Percentiles rank a stretch among this genome's conserved stretches.
These are phyloP conservation scores for Macrocentrus cingulum DNA, from an alignment of 1,140 invertebrate species.

Conservation along the genomic window DNA sequence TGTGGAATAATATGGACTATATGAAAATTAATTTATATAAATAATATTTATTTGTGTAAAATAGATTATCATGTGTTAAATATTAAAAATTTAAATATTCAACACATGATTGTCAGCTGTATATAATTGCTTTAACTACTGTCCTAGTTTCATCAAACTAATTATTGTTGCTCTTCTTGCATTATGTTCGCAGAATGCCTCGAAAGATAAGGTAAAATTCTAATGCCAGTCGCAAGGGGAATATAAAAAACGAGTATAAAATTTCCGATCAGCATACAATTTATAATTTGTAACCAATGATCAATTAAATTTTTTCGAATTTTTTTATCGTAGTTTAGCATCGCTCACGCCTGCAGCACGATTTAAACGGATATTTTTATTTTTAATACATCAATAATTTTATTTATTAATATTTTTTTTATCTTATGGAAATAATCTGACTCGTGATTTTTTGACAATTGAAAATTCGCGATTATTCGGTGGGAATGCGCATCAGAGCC, in stretches of 20 bases:
- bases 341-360: constrained; percentile 17
- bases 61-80: not conserved
- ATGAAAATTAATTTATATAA: no score
- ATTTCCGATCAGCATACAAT: constrained; percentile 8
- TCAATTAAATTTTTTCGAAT: not conserved
- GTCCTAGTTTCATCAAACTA: constrained; percentile 45
- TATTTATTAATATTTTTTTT: constrained; percentile 1
- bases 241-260: constrained; percentile 17
- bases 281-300: constrained; percentile 22
- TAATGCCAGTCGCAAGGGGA: constrained; percentile 32
- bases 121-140: constrained; percentile 7
- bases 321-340: constrained; percentile 15
- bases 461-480: no score
- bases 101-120: constrained; percentile 1
- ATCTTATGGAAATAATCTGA: not conserved
- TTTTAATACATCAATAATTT: not conserved
- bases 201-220: constrained; percentile 56
- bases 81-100: not conserved
- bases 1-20: no score
- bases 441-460: no score
- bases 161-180: constrained; percentile 50
- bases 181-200: constrained; percentile 55
- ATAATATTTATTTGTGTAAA: not conserved
- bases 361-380: not conserved
- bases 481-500: no score